A percentile compares a stretch with the other conserved stretches of the same genome.
phyloP scores from a whole-genome alignment of 2,113 vertebrate species.

The Podilymbus podiceps region DNA sequence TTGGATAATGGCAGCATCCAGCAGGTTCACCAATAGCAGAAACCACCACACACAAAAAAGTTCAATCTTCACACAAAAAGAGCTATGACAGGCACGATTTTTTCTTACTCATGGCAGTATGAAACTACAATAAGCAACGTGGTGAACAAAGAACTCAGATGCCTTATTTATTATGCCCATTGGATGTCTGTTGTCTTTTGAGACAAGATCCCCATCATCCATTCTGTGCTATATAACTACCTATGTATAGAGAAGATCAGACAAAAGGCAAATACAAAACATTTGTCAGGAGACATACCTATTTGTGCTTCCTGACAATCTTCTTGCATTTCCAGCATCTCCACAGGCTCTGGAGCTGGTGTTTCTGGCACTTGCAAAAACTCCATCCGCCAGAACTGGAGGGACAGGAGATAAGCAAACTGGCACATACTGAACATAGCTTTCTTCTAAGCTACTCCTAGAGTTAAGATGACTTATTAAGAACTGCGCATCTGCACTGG shows the following conservation, averaged over 20 bases:
- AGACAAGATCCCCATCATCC: not conserved
- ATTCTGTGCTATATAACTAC: not conserved
- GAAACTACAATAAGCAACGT: not conserved
- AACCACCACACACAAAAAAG: not conserved
- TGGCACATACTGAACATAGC: not conserved
- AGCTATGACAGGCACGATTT: not conserved
- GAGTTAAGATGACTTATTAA: not conserved
- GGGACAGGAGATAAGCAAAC: not conserved
- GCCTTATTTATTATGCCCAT: not conserved
- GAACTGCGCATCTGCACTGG: not conserved
- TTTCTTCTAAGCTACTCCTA: not conserved
- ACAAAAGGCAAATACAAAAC: not conserved
- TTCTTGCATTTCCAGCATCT: slow-evolving; percentile 87
- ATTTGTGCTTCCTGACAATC: slow-evolving; percentile 91
- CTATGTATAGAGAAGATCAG: accelerated
- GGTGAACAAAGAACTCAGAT: not conserved
- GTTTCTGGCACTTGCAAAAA: slow-evolving; percentile 98
- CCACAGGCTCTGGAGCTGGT: slow-evolving; percentile 88
- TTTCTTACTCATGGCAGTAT: not conserved
- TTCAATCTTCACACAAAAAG: not conserved
- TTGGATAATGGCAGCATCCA: not conserved
- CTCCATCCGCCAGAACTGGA: slow-evolving; percentile 98
- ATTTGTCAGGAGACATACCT: slow-evolving; percentile 72
- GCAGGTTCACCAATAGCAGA: accelerated
- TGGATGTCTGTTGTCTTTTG: not conserved